A percentile compares a stretch with the other conserved stretches of the same genome.
These are phyloP conservation scores for Acanthornis magna DNA, from an alignment of 2,797 vertebrate genomes.

Conservation along the genomic window DNA sequence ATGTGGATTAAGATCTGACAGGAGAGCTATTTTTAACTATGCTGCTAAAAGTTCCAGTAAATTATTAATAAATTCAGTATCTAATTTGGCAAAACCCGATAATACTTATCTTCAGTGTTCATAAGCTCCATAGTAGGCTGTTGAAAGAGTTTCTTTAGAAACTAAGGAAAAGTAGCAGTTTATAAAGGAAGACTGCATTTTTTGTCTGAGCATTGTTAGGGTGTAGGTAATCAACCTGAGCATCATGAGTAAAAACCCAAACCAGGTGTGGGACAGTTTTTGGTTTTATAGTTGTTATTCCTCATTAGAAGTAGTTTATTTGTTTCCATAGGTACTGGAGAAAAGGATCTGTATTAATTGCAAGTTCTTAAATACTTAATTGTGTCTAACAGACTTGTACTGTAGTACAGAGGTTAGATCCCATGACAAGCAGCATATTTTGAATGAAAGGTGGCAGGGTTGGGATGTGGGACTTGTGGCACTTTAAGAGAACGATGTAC, in stretches of 20 bases:
- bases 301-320: neutral
- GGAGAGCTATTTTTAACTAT: constrained; percentile 29
- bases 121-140: neutral
- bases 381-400: neutral
- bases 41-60: neutral
- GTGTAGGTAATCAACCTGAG: neutral
- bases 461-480: neutral
- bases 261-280: neutral
- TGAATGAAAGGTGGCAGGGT: neutral
- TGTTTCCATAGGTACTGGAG: neutral
- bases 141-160: neutral
- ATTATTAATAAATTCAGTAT: constrained; percentile 50
- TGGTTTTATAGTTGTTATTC: neutral
- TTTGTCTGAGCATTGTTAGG: neutral
- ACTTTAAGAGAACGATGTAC: neutral
- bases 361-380: neutral
- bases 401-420: neutral
- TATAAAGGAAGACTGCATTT: neutral
- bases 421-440: neutral
- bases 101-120: neutral
- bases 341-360: neutral
- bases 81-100: neutral
- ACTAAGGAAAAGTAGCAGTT: neutral
- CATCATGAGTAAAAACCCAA: neutral
- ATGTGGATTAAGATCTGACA: neutral